Conservation (phyloP, 2,797 vertebrate species). For the Phoebastria nigripes region DNA sequence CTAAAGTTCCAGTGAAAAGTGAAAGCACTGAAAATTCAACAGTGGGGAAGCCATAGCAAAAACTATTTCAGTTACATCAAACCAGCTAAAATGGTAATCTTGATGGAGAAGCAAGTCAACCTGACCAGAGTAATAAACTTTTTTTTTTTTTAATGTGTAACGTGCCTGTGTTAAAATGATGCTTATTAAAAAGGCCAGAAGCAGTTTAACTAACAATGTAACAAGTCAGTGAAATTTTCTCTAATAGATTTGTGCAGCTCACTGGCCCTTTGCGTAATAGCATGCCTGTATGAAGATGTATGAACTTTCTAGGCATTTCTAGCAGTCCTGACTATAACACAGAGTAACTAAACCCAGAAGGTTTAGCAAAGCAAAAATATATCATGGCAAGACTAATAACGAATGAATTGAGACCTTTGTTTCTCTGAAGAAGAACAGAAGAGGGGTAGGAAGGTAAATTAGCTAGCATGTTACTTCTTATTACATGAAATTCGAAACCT, state of each 20-base stretch:
- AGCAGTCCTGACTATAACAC: not conserved
- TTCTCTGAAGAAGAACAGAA: not conserved
- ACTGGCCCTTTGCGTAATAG: not conserved
- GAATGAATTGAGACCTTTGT: not conserved
- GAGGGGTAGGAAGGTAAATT: not conserved
- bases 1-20: not conserved
- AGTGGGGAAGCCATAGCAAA: not conserved
- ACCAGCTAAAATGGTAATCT: not conserved
- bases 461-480: not conserved
- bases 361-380: not conserved
- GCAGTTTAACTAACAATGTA: not conserved
- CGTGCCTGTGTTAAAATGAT: not conserved
- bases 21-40: not conserved
- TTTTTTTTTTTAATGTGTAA: not conserved
- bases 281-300: not conserved
- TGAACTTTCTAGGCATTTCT: not conserved
- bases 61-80: not conserved
- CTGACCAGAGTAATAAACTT: not conserved
- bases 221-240: not conserved
- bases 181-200: not conserved
- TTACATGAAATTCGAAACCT: not conserved
- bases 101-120: not conserved
- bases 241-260: not conserved
- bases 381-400: not conserved
- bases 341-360: not conserved